phyloP scores from a whole-genome alignment of 2,797 vertebrate species.

The Protosalanx chinensis region DNA sequence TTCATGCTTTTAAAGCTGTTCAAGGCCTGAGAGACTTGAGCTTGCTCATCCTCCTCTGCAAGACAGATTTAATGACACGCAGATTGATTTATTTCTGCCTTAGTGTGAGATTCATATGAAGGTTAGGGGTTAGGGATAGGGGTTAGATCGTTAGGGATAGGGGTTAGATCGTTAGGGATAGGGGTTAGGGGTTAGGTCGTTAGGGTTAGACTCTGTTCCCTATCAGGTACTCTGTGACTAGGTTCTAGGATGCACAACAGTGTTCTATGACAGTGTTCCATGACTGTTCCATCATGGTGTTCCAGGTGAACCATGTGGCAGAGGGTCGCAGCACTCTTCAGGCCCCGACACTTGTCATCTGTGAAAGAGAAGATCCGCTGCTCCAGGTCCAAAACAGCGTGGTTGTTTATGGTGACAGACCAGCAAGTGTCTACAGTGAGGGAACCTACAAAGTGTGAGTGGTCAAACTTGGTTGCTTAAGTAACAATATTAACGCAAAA shows the following conservation, averaged over 20 bases:
- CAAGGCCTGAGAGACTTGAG: too few species aligned
- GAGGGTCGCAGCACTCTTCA: slow-evolving; percentile 62
- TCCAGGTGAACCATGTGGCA: slow-evolving; percentile 74
- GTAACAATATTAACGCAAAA: background rate
- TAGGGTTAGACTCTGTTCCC: too few species aligned
- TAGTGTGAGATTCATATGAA: too few species aligned
- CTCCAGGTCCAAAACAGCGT: slow-evolving; percentile 55
- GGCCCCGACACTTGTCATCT: slow-evolving; percentile 73
- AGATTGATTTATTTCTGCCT: too few species aligned
- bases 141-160: too few species aligned
- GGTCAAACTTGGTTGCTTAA: background rate
- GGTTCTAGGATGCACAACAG: background rate
- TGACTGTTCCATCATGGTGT: slow-evolving; percentile 9
- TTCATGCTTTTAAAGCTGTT: too few species aligned
- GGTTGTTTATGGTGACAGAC: slow-evolving; percentile 52
- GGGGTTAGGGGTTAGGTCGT: too few species aligned
- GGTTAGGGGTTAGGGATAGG: too few species aligned
- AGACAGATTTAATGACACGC: too few species aligned
- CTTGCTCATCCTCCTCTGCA: too few species aligned
- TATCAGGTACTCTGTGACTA: too few species aligned
- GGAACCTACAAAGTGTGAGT: slow-evolving; percentile 63
- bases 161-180: too few species aligned
- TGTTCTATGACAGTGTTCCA: background rate
- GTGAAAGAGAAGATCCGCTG: slow-evolving; percentile 69
- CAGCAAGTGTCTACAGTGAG: slow-evolving; percentile 54